A percentile compares a stretch with the other conserved stretches of the same genome.
Conservation (phyloP, 2,888 invertebrate genomes). For the Herminia tarsipennalis region DNA sequence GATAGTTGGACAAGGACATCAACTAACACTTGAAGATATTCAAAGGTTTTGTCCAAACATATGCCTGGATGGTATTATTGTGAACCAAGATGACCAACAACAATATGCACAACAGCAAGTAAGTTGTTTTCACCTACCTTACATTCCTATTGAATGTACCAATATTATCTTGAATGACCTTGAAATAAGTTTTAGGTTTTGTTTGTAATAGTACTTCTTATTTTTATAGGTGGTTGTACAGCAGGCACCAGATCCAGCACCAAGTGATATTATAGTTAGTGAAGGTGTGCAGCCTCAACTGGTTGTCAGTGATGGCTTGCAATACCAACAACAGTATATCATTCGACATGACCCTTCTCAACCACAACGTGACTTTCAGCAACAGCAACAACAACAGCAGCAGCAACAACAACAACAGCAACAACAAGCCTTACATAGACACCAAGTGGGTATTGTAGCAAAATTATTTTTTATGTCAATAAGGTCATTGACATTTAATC, state of each 20-base stretch:
- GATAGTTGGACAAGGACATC: conserved; percentile 86
- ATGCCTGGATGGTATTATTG: conserved; percentile 81
- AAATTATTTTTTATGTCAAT: not conserved
- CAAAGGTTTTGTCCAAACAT: conserved; percentile 88
- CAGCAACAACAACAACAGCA: conserved; percentile 61
- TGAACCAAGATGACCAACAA: conserved; percentile 78
- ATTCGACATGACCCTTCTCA: conserved; percentile 76
- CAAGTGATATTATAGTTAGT: conserved; percentile 84
- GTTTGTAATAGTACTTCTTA: not conserved
- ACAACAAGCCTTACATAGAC: conserved; percentile 69
- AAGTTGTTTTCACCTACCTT: too few relatives aligned
- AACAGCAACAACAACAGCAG: conserved; percentile 60
- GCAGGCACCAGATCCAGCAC: conserved; percentile 77
- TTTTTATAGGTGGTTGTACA: conserved; percentile 77
- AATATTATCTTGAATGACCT: too few relatives aligned
- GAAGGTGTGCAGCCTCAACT: conserved; percentile 76
- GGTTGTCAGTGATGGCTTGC: conserved; percentile 77
- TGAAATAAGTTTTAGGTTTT: too few relatives aligned
- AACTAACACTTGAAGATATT: conserved; percentile 85
- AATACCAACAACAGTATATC: conserved; percentile 80
- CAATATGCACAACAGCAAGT: conserved; percentile 82
- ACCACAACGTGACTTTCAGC: conserved; percentile 69
- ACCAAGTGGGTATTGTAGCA: conserved; percentile 40
- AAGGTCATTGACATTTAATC: conserved; percentile 9
- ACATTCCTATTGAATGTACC: too few relatives aligned